These are phyloP conservation scores for Cheilosia vernalis DNA, from an alignment of 2,888 invertebrate genomes.

Conservation along the genomic window DNA sequence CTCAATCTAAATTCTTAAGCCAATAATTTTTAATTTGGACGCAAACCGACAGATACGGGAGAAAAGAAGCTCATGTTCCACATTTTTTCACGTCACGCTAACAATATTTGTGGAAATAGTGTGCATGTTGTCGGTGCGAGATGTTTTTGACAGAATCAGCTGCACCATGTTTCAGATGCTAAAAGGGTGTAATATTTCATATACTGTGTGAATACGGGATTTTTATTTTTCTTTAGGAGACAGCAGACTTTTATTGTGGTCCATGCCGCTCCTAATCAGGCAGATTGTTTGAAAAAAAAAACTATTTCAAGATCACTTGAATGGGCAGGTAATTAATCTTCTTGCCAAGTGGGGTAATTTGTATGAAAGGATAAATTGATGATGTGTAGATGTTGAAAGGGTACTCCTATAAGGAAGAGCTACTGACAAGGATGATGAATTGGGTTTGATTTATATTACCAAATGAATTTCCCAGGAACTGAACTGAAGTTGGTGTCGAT, in stretches of 20 bases:
- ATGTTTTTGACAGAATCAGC: slow-evolving; percentile 39
- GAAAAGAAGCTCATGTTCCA: slow-evolving; percentile 55
- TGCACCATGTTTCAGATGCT: slow-evolving; percentile 17
- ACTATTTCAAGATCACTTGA: slow-evolving; percentile 32
- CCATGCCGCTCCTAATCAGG: slow-evolving; percentile 22
- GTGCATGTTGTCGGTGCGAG: slow-evolving; percentile 7
- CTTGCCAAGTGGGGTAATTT: slow-evolving; percentile 37
- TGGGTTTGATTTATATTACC: too few relatives aligned
- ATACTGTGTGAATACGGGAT: not conserved
- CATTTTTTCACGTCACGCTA: slow-evolving; percentile 24
- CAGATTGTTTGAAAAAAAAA: slow-evolving; percentile 15
- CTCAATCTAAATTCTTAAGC: slow-evolving; percentile 41
- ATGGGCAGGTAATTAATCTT: slow-evolving; percentile 44
- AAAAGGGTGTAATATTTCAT: slow-evolving; percentile 58
- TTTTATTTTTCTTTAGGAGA: not conserved
- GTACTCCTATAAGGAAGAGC: not conserved
- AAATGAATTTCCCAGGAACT: too few relatives aligned
- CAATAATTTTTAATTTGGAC: slow-evolving; percentile 62
- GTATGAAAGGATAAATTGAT: slow-evolving; percentile 14
- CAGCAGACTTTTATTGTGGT: slow-evolving; percentile 13
- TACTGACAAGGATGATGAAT: too few relatives aligned
- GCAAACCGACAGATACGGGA: not conserved
- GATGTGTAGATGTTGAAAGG: slow-evolving; percentile 17
- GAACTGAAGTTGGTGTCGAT: too few relatives aligned
- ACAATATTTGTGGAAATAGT: slow-evolving; percentile 37